phyloP scores from a whole-genome alignment of 23 tunicate genomes.

The Halocynthia roretzi region DNA sequence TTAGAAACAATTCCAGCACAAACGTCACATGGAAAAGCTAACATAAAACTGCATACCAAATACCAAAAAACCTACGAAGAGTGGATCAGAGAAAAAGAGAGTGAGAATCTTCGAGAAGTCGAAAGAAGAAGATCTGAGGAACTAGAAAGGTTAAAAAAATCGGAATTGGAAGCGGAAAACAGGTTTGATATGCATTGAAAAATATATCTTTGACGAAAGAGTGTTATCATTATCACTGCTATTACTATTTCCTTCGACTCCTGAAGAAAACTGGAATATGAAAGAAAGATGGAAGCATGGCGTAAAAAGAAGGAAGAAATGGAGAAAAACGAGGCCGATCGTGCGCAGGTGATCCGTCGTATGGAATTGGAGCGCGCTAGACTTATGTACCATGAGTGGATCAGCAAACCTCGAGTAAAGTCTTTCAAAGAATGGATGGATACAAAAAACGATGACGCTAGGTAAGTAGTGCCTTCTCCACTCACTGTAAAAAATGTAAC shows the following conservation, averaged over 20 bases:
- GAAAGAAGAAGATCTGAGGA: constrained; percentile 4
- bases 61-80: constrained; percentile 71
- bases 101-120: background rate
- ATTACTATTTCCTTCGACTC: background rate
- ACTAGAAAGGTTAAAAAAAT: background rate
- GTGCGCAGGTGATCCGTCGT: constrained; percentile 12
- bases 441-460: constrained; percentile 37
- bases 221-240: background rate
- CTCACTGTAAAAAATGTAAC: background rate
- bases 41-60: background rate
- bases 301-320: constrained; percentile 38
- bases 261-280: constrained; percentile 24
- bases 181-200: background rate
- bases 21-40: background rate
- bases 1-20: background rate
- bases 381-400: constrained; percentile 41
- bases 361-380: constrained; percentile 14
- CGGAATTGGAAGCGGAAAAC: constrained; percentile 22
- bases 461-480: constrained; percentile 28
- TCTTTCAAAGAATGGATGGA: constrained; percentile 70
- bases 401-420: constrained; percentile 44
- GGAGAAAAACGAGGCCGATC: constrained; percentile 32
- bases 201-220: background rate
- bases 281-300: constrained; percentile 50
- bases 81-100: constrained; percentile 61